Conservation (phyloP, 1,140 invertebrate genomes). For the Drosophila arawakana region DNA sequence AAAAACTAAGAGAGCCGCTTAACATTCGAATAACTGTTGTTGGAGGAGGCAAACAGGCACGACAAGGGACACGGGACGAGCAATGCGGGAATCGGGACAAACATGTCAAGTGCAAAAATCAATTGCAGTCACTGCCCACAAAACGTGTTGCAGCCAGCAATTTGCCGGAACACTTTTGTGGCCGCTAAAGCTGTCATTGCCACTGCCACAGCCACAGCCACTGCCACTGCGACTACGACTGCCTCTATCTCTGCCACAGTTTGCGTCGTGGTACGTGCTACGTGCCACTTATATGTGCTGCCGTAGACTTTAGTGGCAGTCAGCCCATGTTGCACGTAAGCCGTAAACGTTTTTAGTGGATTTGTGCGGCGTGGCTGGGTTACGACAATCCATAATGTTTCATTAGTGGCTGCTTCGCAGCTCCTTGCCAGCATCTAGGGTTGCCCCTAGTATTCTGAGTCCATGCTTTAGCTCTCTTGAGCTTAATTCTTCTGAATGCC, state of each 20-base stretch:
- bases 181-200: constrained; percentile 43
- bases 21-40: neutral
- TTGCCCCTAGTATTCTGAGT: neutral
- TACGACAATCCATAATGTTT: constrained; percentile 75
- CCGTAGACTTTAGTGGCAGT: constrained; percentile 37
- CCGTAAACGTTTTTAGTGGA: constrained; percentile 80
- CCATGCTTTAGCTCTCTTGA: too few species aligned
- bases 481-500: neutral
- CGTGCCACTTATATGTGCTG: constrained; percentile 68
- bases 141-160: constrained; percentile 69
- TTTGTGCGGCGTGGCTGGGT: constrained; percentile 69
- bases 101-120: constrained; percentile 59
- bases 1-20: constrained; percentile 5
- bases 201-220: constrained; percentile 1
- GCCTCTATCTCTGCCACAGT: constrained; percentile 2
- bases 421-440: constrained; percentile 38
- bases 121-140: constrained; percentile 64
- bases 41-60: neutral
- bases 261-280: constrained; percentile 43
- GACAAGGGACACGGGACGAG: too few species aligned
- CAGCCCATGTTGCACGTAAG: constrained; percentile 69
- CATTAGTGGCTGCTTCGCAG: constrained; percentile 66
- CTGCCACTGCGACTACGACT: constrained; percentile 7
- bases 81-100: neutral
- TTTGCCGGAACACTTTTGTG: constrained; percentile 69